A percentile compares a stretch with the other conserved stretches of the same genome.
Conservation (phyloP, 2,888 invertebrate species). For the Drosophila austrosaltans region DNA sequence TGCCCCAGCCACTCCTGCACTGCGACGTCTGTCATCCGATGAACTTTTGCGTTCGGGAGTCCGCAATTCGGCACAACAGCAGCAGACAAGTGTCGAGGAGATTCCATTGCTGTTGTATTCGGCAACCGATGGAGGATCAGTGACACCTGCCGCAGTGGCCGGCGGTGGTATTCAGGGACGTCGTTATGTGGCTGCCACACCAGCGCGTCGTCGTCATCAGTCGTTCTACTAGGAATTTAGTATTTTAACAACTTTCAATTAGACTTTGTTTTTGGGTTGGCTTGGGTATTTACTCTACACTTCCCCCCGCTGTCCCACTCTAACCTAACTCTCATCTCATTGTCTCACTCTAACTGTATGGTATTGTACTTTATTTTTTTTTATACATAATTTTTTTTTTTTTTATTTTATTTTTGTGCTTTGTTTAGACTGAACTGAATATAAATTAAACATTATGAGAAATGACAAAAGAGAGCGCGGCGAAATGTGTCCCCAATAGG, state of each 20-base stretch:
- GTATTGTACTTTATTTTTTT: slow-evolving; percentile 30
- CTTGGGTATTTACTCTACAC: slow-evolving; percentile 4
- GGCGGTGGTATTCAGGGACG: slow-evolving; percentile 57
- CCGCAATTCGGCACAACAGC: slow-evolving; percentile 52
- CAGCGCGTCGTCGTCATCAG: slow-evolving; percentile 62
- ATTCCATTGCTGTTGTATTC: slow-evolving; percentile 79
- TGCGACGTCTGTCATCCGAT: slow-evolving; percentile 65
- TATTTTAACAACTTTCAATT: slow-evolving; percentile 19
- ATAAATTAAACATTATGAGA: slow-evolving; percentile 77
- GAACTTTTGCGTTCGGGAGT: slow-evolving; percentile 63
- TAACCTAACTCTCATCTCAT: slow-evolving; percentile 7
- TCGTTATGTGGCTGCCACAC: slow-evolving; percentile 71
- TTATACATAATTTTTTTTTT: slow-evolving; percentile 10
- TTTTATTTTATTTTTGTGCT: slow-evolving; percentile 41
- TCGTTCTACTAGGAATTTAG: slow-evolving; percentile 48
- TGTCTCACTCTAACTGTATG: slow-evolving; percentile 46
- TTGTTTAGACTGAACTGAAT: slow-evolving; percentile 78
- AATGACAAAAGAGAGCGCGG: slow-evolving; percentile 63
- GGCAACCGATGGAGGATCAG: slow-evolving; percentile 67
- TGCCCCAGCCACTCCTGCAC: slow-evolving; percentile 20
- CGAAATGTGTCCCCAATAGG: slow-evolving; percentile 55
- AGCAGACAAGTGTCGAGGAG: slow-evolving; percentile 74
- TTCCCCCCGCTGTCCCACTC: neutral
- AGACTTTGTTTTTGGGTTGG: slow-evolving; percentile 3
- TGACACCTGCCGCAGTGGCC: slow-evolving; percentile 17